These are phyloP conservation scores for Brenthis daphne DNA, from an alignment of 2,888 invertebrate genomes.

Conservation along the genomic window DNA sequence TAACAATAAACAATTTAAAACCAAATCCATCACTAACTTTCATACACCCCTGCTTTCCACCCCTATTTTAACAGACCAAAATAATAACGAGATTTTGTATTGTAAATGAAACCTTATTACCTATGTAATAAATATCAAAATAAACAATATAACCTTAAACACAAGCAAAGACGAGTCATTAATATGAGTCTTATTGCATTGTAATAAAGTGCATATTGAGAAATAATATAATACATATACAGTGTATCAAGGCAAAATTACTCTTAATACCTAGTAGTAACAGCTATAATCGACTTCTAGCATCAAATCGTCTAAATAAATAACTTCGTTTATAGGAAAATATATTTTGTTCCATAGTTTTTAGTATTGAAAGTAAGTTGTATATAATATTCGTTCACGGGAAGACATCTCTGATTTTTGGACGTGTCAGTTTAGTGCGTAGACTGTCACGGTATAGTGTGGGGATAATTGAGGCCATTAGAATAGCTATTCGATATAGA, in stretches of 20 bases:
- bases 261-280: background rate
- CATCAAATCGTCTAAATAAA: background rate
- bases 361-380: constrained; percentile 8
- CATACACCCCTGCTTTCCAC: constrained; percentile 45
- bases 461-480: constrained; percentile 52
- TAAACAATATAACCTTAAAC: constrained; percentile 21
- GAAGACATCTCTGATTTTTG: constrained; percentile 73
- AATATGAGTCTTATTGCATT: constrained; percentile 38
- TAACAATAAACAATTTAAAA: constrained; percentile 67
- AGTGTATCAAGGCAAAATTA: constrained; percentile 1
- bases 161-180: constrained; percentile 28
- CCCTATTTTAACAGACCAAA: constrained; percentile 37
- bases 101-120: constrained; percentile 46
- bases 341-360: background rate
- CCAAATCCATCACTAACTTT: constrained; percentile 67
- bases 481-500: constrained; percentile 37
- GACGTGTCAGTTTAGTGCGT: constrained; percentile 71
- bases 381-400: constrained; percentile 11
- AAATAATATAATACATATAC: constrained; percentile 39
- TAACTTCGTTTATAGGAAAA: background rate
- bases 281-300: constrained; percentile 2
- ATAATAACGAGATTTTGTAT: constrained; percentile 12
- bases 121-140: constrained; percentile 36
- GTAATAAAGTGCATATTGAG: constrained; percentile 30
- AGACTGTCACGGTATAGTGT: constrained; percentile 63